phyloP scores from a whole-genome alignment of 2,888 invertebrate species.

The Ormyrus rosae region DNA sequence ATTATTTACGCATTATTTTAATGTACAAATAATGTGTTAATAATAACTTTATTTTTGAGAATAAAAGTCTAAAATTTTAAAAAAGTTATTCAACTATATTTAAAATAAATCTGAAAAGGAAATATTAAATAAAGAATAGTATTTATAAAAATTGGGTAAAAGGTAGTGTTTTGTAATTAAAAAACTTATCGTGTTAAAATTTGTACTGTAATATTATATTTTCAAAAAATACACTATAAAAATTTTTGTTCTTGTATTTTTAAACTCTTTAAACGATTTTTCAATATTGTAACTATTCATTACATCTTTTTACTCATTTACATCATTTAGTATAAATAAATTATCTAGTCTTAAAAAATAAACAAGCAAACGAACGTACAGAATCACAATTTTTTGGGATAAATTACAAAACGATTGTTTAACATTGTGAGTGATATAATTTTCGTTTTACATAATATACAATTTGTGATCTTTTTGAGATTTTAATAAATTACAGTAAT shows the following conservation, averaged over 20 bases:
- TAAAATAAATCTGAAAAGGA: no score
- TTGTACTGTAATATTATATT: conserved; percentile 44
- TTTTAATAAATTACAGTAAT: conserved; percentile 40
- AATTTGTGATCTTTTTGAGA: conserved; percentile 32
- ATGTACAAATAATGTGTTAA: no score
- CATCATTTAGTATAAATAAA: conserved; percentile 36
- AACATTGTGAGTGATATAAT: conserved; percentile 34
- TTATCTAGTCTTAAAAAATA: conserved; percentile 20
- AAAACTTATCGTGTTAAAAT: conserved; percentile 29
- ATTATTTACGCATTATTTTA: no score
- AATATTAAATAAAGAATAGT: not conserved
- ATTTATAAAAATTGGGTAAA: conserved; percentile 16
- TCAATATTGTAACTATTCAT: not conserved
- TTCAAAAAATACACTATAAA: conserved; percentile 52
- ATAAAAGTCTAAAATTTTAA: no score
- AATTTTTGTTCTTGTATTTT: conserved; percentile 1
- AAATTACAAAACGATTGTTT: conserved; percentile 39
- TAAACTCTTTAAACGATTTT: conserved; percentile 11
- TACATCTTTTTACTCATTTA: not conserved
- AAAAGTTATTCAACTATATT: no score
- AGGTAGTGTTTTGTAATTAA: conserved; percentile 17
- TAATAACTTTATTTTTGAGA: no score
- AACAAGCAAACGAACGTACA: conserved; percentile 13
- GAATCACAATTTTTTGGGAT: not conserved
- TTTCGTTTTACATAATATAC: conserved; percentile 43